These are phyloP conservation scores for Stichodactyla mertensii DNA, from an alignment of 64 coral and sea anemone genomes.

Conservation along the genomic window DNA sequence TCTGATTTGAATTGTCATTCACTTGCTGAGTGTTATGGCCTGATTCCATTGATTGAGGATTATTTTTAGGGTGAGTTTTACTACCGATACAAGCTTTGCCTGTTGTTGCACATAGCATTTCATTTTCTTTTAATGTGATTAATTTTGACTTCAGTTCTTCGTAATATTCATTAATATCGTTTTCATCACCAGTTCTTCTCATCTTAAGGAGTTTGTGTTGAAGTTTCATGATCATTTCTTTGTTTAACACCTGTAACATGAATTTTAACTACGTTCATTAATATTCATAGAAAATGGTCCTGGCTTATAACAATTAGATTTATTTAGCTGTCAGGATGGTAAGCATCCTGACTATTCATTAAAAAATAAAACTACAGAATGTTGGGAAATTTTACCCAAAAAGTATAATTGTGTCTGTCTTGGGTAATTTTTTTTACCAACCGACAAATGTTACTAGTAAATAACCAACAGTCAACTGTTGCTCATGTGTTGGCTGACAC, in stretches of 20 bases:
- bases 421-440: too few species aligned
- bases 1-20: not conserved
- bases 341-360: too few species aligned
- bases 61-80: not conserved
- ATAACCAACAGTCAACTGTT: too few species aligned
- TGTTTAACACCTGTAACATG: not conserved
- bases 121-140: slow-evolving; percentile 1
- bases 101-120: slow-evolving; percentile 11
- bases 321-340: too few species aligned
- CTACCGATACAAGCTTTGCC: not conserved
- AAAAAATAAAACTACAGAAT: too few species aligned
- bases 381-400: too few species aligned
- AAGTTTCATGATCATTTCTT: slow-evolving; percentile 14
- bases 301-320: too few species aligned
- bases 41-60: not conserved
- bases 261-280: too few species aligned
- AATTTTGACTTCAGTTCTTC: not conserved
- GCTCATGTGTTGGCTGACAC: too few species aligned
- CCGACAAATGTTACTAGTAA: too few species aligned
- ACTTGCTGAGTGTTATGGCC: not conserved
- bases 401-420: too few species aligned
- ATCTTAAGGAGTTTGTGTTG: not conserved
- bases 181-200: not conserved
- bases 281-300: too few species aligned
- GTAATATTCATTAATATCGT: slow-evolving; percentile 1